phyloP scores from a whole-genome alignment of 2,113 vertebrate genomes.

The Ariopsis seemanni region DNA sequence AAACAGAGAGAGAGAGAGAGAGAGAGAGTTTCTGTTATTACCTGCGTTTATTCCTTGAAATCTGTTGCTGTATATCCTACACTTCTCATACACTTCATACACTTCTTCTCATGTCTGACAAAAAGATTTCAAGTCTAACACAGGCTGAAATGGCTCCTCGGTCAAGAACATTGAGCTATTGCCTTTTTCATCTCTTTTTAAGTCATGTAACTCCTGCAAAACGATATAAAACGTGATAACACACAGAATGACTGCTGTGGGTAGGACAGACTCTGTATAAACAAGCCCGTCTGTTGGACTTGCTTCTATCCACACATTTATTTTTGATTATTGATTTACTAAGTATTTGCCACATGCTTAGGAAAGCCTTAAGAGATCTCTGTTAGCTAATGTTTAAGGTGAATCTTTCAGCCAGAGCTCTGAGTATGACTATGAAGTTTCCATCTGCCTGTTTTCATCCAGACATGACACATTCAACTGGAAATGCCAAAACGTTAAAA shows the following conservation, averaged over 20 bases:
- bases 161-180: background rate
- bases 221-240: background rate
- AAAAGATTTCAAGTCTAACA: background rate
- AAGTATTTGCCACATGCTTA: background rate
- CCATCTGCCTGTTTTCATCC: background rate
- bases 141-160: background rate
- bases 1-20: constrained; percentile 5
- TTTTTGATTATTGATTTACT: background rate
- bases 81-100: background rate
- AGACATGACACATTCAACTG: background rate
- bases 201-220: background rate
- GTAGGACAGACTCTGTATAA: background rate
- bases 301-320: background rate
- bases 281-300: background rate
- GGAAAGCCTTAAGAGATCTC: background rate
- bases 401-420: background rate
- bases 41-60: background rate
- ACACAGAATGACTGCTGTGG: background rate
- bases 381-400: background rate
- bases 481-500: background rate
- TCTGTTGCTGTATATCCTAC: background rate
- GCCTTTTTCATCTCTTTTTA: background rate
- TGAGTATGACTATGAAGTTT: background rate
- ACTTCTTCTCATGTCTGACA: too few species aligned
- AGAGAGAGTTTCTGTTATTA: background rate